These are phyloP conservation scores for Hippocampus abdominalis DNA, from an alignment of 2,113 vertebrate genomes.

Conservation along the genomic window DNA sequence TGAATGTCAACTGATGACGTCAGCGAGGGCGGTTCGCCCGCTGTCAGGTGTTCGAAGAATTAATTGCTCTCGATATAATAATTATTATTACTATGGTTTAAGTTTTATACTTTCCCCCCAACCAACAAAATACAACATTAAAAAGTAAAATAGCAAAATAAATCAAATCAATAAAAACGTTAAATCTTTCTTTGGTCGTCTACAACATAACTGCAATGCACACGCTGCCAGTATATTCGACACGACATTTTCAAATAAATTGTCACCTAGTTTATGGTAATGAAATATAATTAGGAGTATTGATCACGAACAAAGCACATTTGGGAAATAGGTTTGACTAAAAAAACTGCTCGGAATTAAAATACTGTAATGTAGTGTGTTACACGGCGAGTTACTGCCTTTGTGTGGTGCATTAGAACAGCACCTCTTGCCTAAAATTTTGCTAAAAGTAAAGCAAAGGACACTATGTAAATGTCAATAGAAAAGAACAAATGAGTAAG, in stretches of 20 bases:
- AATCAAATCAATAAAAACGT: background rate
- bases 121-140: background rate
- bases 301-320: background rate
- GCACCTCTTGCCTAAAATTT: background rate
- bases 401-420: too few species aligned
- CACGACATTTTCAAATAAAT: background rate
- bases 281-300: background rate
- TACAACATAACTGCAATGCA: too few species aligned
- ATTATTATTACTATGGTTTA: background rate
- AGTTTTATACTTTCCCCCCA: background rate
- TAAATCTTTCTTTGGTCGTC: background rate
- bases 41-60: background rate
- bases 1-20: background rate
- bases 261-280: background rate
- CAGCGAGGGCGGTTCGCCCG: background rate
- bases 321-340: background rate
- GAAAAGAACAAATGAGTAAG: too few species aligned
- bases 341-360: too few species aligned
- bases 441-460: too few species aligned
- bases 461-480: too few species aligned
- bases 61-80: background rate
- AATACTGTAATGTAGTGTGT: too few species aligned
- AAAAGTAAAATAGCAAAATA: too few species aligned
- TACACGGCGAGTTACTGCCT: too few species aligned
- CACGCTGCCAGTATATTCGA: too few species aligned